These are phyloP conservation scores for Anas flavirostris DNA, from an alignment of 2,797 vertebrate genomes.

Conservation along the genomic window DNA sequence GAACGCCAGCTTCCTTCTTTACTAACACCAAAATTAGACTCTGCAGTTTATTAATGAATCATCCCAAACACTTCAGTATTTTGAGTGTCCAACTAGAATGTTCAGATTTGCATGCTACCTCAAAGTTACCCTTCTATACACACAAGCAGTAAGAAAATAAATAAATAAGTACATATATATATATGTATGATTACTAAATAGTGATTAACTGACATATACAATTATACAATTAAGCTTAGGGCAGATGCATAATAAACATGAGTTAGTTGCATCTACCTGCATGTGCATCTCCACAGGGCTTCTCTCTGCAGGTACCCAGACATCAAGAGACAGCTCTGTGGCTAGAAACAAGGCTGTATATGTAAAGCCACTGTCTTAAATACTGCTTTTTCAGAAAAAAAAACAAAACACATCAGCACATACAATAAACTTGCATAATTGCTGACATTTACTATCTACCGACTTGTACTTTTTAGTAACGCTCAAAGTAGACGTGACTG, in stretches of 20 bases:
- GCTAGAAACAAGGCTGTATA: not conserved
- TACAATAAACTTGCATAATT: not conserved
- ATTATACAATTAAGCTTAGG: not conserved
- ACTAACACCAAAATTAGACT: not conserved
- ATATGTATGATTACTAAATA: not conserved
- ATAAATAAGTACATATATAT: too few relatives aligned
- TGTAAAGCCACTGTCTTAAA: not conserved
- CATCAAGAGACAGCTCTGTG: not conserved
- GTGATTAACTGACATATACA: not conserved
- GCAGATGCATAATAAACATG: not conserved
- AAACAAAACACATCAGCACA: not conserved
- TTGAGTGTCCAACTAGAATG: not conserved
- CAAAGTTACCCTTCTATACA: not conserved
- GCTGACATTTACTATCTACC: not conserved
- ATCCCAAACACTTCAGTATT: not conserved
- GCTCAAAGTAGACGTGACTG: not conserved
- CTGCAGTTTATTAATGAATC: not conserved
- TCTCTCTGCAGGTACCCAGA: not conserved
- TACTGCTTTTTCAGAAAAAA: not conserved
- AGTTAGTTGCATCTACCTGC: not conserved
- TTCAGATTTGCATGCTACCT: not conserved
- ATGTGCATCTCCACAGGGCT: not conserved
- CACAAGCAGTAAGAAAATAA: not conserved
- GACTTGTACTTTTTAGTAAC: not conserved
- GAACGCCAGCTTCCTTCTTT: not conserved